Evolutionary conservation across 2,888 invertebrate species (phyloP).

Genomic region (Leptodirus hochenwartii): DNA sequence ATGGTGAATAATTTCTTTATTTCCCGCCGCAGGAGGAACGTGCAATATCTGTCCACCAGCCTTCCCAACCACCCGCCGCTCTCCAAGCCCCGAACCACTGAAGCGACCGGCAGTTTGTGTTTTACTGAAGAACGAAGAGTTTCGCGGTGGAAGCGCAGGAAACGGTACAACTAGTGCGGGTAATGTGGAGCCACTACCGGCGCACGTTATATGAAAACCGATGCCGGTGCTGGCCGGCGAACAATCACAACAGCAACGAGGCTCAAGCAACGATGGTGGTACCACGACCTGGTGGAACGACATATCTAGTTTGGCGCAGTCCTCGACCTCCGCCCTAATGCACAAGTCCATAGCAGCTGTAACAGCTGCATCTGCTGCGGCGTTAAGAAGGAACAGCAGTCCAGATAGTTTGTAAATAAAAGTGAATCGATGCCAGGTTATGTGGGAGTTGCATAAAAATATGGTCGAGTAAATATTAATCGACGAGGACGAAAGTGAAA

Average conservation of each 20-base stretch:
- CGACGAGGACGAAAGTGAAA: too few species aligned
- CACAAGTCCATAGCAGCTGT: too few species aligned
- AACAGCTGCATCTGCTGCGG: slow-evolving; percentile 17
- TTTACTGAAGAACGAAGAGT: slow-evolving; percentile 39
- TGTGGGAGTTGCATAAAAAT: too few species aligned
- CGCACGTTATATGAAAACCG: slow-evolving; percentile 72
- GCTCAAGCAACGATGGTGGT: too few species aligned
- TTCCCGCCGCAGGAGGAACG: too few species aligned
- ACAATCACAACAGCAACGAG: too few species aligned
- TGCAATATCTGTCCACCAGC: slow-evolving; percentile 28
- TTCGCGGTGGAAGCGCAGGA: slow-evolving; percentile 28
- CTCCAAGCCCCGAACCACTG: slow-evolving; percentile 24
- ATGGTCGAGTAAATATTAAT: too few species aligned
- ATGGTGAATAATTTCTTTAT: too few species aligned
- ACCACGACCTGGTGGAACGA: slow-evolving; percentile 27
- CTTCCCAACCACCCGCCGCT: slow-evolving; percentile 17
- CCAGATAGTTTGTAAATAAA: too few species aligned
- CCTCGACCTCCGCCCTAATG: slow-evolving; percentile 20
- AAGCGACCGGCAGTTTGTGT: slow-evolving; percentile 38
- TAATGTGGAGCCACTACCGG: slow-evolving; percentile 19
- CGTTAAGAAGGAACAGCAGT: too few species aligned
- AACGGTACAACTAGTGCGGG: slow-evolving; percentile 6
- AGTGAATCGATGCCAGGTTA: too few species aligned
- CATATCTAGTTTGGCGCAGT: slow-evolving; percentile 26
- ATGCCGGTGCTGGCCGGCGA: slow-evolving; percentile 70